phyloP scores from a whole-genome alignment of 2,113 vertebrate species.

The Perccottus glenii region DNA sequence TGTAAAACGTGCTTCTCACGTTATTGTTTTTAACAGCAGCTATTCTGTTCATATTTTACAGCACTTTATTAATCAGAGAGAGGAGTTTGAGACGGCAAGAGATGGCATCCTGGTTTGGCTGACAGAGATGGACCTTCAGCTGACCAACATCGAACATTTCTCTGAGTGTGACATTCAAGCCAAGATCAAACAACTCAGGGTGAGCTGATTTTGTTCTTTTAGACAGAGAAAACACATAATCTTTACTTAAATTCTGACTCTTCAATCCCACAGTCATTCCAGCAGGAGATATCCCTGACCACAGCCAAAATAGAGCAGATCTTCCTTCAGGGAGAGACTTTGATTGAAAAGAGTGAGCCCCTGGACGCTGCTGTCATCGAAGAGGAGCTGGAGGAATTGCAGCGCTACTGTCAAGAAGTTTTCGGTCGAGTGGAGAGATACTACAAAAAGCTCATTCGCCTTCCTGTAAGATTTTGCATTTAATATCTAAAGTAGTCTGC shows the following conservation, averaged over 20 bases:
- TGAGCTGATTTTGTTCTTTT: constrained; percentile 52
- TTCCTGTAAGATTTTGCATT: constrained; percentile 82
- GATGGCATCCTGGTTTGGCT: constrained; percentile 95
- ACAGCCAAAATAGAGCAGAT: constrained; percentile 90
- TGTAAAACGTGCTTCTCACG: too few species aligned
- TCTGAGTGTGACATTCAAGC: constrained; percentile 97
- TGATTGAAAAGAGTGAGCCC: constrained; percentile 95
- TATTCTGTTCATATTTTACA: constrained; percentile 49
- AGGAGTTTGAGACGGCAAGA: constrained; percentile 95
- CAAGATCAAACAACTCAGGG: constrained; percentile 96
- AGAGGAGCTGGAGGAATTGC: constrained; percentile 93
- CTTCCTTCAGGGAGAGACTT: constrained; percentile 87
- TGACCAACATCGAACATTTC: constrained; percentile 98
- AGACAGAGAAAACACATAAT: not conserved
- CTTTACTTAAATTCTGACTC: not conserved
- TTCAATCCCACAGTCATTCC: constrained; percentile 83
- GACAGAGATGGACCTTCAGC: constrained; percentile 97
- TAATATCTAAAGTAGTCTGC: not conserved
- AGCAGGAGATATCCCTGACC: constrained; percentile 94
- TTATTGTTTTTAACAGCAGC: constrained; percentile 1
- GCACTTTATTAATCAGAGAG: constrained; percentile 96
- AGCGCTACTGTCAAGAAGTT: constrained; percentile 93
- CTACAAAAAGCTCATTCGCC: constrained; percentile 91
- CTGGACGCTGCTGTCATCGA: constrained; percentile 94
- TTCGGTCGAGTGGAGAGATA: constrained; percentile 95